These are phyloP conservation scores for Gorsachius goisagi DNA, from an alignment of 2,113 vertebrate species.

Conservation along the genomic window DNA sequence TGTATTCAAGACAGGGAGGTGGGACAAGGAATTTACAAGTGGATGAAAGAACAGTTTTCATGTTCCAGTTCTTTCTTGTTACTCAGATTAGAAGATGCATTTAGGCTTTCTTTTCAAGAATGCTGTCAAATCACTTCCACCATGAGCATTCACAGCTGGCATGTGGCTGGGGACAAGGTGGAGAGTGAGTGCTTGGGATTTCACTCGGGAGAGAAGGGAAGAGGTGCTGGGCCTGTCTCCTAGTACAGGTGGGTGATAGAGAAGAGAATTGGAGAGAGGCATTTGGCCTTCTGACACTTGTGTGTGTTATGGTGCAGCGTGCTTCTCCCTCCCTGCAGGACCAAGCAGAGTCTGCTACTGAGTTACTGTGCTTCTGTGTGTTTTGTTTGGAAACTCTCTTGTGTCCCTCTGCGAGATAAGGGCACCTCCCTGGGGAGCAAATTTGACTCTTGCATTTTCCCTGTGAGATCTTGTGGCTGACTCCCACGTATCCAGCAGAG, in stretches of 20 bases:
- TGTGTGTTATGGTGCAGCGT: not conserved
- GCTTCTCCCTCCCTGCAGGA: not conserved
- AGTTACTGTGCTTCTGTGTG: not conserved
- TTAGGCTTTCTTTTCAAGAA: not conserved
- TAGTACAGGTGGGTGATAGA: not conserved
- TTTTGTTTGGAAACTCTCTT: not conserved
- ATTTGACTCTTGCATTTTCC: not conserved
- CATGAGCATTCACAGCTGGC: fast-evolving
- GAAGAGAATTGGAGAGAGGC: not conserved
- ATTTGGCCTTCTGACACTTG: not conserved
- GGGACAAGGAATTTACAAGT: not conserved
- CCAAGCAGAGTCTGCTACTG: not conserved
- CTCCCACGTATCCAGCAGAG: not conserved
- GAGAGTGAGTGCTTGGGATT: not conserved
- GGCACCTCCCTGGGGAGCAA: not conserved
- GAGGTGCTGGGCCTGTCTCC: not conserved
- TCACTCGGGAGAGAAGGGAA: fast-evolving
- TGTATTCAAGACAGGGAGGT: not conserved
- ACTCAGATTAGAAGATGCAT: not conserved
- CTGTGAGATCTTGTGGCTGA: not conserved
- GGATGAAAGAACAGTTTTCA: not conserved
- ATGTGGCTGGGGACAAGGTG: not conserved
- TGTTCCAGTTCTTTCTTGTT: not conserved
- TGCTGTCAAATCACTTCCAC: not conserved
- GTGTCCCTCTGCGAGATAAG: not conserved